Evolutionary conservation across 2,888 invertebrate genomes (phyloP).

Genomic region (Nomada fucata): DNA sequence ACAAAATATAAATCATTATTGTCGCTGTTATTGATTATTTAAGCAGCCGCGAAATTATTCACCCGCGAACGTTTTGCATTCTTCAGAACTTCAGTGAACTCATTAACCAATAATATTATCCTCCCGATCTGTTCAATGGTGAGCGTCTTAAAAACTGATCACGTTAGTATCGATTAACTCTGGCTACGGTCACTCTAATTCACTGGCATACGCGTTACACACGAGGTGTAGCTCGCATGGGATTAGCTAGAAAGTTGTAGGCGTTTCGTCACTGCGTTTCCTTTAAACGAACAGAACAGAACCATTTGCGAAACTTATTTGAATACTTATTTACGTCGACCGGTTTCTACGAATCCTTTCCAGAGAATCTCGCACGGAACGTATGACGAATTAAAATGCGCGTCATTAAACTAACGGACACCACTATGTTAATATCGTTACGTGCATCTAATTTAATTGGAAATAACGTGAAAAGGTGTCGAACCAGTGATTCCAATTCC

Average conservation of each 20-base stretch:
- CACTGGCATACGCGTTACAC: background rate
- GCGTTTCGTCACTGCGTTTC: slow-evolving; percentile 15
- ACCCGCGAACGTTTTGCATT: too few relatives aligned
- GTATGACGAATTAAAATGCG: background rate
- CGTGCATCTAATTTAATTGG: too few relatives aligned
- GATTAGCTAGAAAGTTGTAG: slow-evolving; percentile 27
- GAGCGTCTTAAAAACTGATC: background rate
- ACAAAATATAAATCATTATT: too few relatives aligned
- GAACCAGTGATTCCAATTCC: too few relatives aligned
- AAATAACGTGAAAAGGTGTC: too few relatives aligned
- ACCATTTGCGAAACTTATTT: slow-evolving; percentile 13
- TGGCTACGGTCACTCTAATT: background rate
- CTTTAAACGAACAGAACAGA: slow-evolving; percentile 25
- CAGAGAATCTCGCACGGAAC: background rate
- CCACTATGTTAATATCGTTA: too few relatives aligned
- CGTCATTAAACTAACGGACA: too few relatives aligned
- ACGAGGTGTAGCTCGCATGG: background rate
- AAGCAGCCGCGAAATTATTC: too few relatives aligned
- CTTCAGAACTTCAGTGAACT: too few relatives aligned
- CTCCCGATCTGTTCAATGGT: too few relatives aligned
- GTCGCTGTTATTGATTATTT: too few relatives aligned
- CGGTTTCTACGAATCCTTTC: slow-evolving; percentile 19
- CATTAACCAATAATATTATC: too few relatives aligned
- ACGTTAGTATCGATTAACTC: background rate
- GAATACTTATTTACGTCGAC: slow-evolving; percentile 11